Percentiles rank a stretch among this genome's conserved stretches.
phyloP scores from a whole-genome alignment of 2,888 invertebrate genomes.

The Euzophera pinguis region DNA sequence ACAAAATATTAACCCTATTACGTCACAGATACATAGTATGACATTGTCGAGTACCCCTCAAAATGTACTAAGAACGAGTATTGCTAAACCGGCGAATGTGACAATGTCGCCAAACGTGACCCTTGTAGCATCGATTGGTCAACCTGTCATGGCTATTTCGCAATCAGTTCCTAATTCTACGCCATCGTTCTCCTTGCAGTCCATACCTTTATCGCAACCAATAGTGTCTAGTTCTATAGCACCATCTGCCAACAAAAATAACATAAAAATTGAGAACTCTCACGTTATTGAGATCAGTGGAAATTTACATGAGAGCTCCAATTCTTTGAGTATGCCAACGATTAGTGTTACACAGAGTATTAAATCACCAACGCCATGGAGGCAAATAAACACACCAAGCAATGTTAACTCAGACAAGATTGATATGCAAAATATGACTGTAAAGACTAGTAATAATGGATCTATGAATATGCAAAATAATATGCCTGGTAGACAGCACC shows the following conservation, averaged over 20 bases:
- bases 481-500: conserved; percentile 46
- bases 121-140: conserved; percentile 67
- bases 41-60: conserved; percentile 59
- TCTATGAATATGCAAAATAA: conserved; percentile 57
- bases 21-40: conserved; percentile 72
- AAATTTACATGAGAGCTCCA: conserved; percentile 62
- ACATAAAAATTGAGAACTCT: conserved; percentile 65
- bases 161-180: conserved; percentile 62
- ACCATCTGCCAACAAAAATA: conserved; percentile 58
- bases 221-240: conserved; percentile 73
- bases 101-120: conserved; percentile 69
- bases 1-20: conserved; percentile 69
- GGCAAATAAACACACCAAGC: conserved; percentile 50
- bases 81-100: conserved; percentile 56
- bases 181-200: conserved; percentile 63
- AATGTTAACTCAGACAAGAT: conserved; percentile 49
- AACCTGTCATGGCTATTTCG: conserved; percentile 73
- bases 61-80: conserved; percentile 51
- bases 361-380: conserved; percentile 73
- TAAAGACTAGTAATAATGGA: conserved; percentile 51
- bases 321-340: conserved; percentile 56
- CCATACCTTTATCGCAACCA: conserved; percentile 70
- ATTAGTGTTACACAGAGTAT: conserved; percentile 71
- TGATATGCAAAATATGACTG: conserved; percentile 57
- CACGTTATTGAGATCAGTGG: conserved; percentile 74